Evolutionary conservation across 2,888 invertebrate genomes (phyloP).

Genomic region (Volucella inflata): DNA sequence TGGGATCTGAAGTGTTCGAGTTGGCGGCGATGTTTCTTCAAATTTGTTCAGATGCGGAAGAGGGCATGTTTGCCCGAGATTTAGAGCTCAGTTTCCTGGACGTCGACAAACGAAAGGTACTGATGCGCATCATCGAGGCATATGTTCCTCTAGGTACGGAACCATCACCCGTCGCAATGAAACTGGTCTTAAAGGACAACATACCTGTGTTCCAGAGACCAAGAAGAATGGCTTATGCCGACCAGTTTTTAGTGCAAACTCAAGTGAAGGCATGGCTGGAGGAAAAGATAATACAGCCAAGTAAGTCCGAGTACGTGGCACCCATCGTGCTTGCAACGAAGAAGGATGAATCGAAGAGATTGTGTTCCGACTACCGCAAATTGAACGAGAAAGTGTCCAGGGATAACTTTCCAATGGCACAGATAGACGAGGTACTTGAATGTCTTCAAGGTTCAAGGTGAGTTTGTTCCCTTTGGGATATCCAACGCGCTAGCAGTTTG

Average conservation of each 20-base stretch:
- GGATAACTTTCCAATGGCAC: conserved; percentile 71
- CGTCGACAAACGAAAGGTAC: neutral
- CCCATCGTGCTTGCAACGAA: conserved; percentile 61
- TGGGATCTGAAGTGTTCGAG: too few relatives aligned
- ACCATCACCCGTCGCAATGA: conserved; percentile 29
- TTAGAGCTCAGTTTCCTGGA: conserved; percentile 1
- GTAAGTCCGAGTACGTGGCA: conserved; percentile 41
- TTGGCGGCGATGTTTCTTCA: neutral
- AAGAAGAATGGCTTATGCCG: conserved; percentile 35
- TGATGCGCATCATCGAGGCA: neutral
- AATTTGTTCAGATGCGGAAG: conserved; percentile 7
- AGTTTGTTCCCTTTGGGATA: conserved; percentile 65
- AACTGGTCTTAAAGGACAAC: too few relatives aligned
- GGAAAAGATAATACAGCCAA: too few relatives aligned
- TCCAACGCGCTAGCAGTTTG: too few relatives aligned
- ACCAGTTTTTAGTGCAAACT: too few relatives aligned
- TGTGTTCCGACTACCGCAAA: too few relatives aligned
- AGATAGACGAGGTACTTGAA: conserved; percentile 70
- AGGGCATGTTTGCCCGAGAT: conserved; percentile 1
- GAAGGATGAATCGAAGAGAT: conserved; percentile 65
- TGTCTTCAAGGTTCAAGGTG: conserved; percentile 36
- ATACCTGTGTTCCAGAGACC: too few relatives aligned
- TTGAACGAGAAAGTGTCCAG: too few relatives aligned
- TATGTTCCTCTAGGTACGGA: neutral
- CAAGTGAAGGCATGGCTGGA: too few relatives aligned